A percentile compares a stretch with the other conserved stretches of the same genome.
Evolutionary conservation across 2,888 invertebrate genomes (phyloP).

Genomic region (Caenorhabditis plicata): DNA sequence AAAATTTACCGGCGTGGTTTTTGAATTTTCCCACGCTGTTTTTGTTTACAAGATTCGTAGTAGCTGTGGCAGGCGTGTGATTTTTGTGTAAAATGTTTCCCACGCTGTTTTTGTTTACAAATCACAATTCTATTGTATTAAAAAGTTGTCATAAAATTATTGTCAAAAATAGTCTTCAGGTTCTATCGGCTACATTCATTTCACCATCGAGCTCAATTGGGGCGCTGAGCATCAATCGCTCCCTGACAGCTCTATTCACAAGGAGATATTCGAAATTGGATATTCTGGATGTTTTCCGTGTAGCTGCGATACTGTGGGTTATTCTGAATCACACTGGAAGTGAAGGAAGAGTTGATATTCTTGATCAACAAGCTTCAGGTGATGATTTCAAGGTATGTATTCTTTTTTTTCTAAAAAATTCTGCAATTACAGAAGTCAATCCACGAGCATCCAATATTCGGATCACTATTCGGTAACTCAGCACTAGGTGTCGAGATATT

Average conservation of each 20-base stretch:
- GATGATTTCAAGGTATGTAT: slow-evolving; percentile 58
- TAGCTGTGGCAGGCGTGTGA: too few species aligned
- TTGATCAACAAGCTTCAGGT: slow-evolving; percentile 54
- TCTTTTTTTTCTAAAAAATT: too few species aligned
- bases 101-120: too few species aligned
- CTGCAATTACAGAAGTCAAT: too few species aligned
- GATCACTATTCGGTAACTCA: slow-evolving; percentile 62
- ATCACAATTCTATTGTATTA: too few species aligned
- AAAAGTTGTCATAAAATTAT: background rate
- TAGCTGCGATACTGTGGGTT: slow-evolving; percentile 62
- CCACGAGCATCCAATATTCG: slow-evolving; percentile 60
- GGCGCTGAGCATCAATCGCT: slow-evolving; percentile 27
- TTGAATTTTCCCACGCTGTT: too few species aligned
- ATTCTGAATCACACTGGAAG: slow-evolving; percentile 61
- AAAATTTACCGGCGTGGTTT: too few species aligned
- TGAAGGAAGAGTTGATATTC: slow-evolving; percentile 61
- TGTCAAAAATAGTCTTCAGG: slow-evolving; percentile 12
- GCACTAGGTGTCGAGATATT: slow-evolving; percentile 63
- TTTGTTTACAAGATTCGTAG: too few species aligned
- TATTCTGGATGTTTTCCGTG: slow-evolving; percentile 51
- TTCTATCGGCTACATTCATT: slow-evolving; percentile 26
- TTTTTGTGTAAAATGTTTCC: too few species aligned
- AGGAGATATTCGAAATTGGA: slow-evolving; percentile 46
- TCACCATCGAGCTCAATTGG: slow-evolving; percentile 20
- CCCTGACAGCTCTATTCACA: slow-evolving; percentile 39